Base-by-base conservation (phyloP, 30 jellyfish, hydroid and myxozoan genomes). In the Hydra vulgaris region DNA sequence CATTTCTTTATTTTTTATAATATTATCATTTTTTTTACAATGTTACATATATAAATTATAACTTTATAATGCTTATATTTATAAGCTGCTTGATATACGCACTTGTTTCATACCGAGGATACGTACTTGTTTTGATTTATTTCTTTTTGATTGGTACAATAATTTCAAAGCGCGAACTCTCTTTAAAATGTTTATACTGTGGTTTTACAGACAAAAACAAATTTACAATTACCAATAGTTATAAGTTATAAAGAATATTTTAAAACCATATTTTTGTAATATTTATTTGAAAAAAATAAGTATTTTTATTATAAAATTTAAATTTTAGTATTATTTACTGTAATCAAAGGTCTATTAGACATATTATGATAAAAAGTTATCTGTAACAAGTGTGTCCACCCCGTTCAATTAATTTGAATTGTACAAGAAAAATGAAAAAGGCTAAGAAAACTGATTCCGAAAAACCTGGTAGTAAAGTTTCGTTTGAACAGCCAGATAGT, bases 131-230 rank as follows among this genome's bases (percentile, higher is more conserved):
- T n/a, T n/a, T n/a, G n/a, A n/a, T n/a, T n/a, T n/a, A n/a, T n/a
- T n/a, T n/a, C 61, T 5, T 25, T 75, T 70, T 75, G 69, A 75
- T 75, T 75, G 83, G 83, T 26, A 21, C 3, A 24, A 23, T 25
- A 5, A 75, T 25, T 23, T 20, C 83, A 71, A 75, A 75, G 83
- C 83, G 83, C 83, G 83, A 75, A 75, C 26, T 25, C 17, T 23
- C 54, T 18, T 25, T 17, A 21, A 75, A 21, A 23, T 23, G 52
- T 75, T 25, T 75, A 15, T n/a, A 25, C 26, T 70, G 16, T 75
- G 83, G 83, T 75, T 53, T 17, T 25, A 75, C 83, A 40, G 5
- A 12, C 61, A 40, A 40, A 40, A 40, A 40, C 61, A 5, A 3
- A 40, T 40, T 40, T 12, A 3, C 61, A 40, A 12, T 3, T 40